phyloP scores from a whole-genome alignment of 2,113 vertebrate species.

The human (Homo sapiens) region GRCh38 chr12:113797001-113797500 shows the following conservation, averaged over 20 bases:
- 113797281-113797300: accelerated
- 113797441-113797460: too few species aligned
- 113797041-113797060: neutral
- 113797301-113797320: accelerated
- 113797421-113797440: neutral
- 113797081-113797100: neutral
- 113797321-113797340: too few species aligned
- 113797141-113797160: neutral
- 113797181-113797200: neutral
- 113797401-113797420: neutral
- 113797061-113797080: neutral
- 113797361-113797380: accelerated
- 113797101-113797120: neutral
- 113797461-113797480: accelerated
- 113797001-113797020: neutral
- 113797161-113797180: accelerated
- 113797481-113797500: neutral
- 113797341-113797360: neutral
- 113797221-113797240: neutral
- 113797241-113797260: neutral
- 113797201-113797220: neutral
- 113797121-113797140: accelerated
- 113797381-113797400: neutral
- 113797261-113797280: accelerated
- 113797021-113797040: neutral